phyloP scores from a whole-genome alignment of 2,888 invertebrate species.

The Reticulitermes lucifugus region DNA sequence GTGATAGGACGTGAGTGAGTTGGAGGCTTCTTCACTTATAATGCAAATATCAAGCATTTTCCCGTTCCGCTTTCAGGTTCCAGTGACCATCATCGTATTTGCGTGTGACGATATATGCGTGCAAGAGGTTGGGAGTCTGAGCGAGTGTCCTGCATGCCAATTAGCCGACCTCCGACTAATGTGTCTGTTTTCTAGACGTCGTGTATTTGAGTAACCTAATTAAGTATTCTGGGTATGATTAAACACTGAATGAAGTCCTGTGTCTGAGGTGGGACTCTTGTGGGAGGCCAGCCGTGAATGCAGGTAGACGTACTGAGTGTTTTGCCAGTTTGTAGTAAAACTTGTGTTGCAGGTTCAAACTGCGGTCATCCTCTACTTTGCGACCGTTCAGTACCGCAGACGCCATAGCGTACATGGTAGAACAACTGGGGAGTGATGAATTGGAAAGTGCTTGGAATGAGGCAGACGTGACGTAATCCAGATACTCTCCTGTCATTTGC shows the following conservation, averaged over 20 bases:
- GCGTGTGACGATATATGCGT: background rate
- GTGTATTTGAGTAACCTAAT: background rate
- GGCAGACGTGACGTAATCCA: too few relatives aligned
- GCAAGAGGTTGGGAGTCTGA: background rate
- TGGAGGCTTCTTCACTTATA: background rate
- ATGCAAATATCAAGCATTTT: background rate
- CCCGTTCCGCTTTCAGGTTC: background rate
- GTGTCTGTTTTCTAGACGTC: conserved; percentile 9
- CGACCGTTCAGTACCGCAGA: too few relatives aligned
- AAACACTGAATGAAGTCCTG: conserved; percentile 4
- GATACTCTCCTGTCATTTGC: too few relatives aligned
- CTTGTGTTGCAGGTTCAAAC: too few relatives aligned
- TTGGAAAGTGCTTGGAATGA: too few relatives aligned
- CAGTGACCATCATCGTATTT: background rate
- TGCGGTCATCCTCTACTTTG: too few relatives aligned
- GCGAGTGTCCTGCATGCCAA: background rate
- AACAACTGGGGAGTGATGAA: too few relatives aligned
- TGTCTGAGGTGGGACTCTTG: background rate
- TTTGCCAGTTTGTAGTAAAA: too few relatives aligned
- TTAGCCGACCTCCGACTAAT: conserved; percentile 1
- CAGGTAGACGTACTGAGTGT: background rate
- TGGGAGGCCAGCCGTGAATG: background rate
- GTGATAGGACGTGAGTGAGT: background rate
- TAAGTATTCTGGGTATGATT: background rate
- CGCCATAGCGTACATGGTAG: too few relatives aligned